Evolutionary conservation across 1,140 invertebrate species (phyloP).

Genomic region (Colletes latitarsis): DNA sequence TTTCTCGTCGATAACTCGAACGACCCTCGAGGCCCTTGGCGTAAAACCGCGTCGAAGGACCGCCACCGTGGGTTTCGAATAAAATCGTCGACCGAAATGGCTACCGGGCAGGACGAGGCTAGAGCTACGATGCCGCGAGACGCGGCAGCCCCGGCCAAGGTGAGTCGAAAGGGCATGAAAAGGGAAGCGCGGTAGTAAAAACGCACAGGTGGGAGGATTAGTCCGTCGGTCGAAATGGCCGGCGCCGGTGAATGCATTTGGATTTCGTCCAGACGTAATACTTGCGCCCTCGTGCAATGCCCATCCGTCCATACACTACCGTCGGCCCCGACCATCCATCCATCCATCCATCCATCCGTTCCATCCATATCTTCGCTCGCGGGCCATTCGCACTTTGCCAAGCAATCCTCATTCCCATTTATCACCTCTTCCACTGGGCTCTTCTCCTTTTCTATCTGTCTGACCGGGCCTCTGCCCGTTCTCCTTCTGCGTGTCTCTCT

Average conservation of each 20-base stretch:
- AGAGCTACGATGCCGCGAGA: not conserved
- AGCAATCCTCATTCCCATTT: slow-evolving; percentile 78
- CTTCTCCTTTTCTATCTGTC: slow-evolving; percentile 67
- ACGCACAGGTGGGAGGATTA: slow-evolving; percentile 59
- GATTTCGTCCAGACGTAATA: slow-evolving; percentile 61
- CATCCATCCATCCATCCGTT: slow-evolving; percentile 60
- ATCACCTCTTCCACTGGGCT: slow-evolving; percentile 71
- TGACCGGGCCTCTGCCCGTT: slow-evolving; percentile 35
- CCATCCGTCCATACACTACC: slow-evolving; percentile 57
- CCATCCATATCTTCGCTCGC: slow-evolving; percentile 60
- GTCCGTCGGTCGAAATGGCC: slow-evolving; percentile 30
- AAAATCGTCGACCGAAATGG: slow-evolving; percentile 24
- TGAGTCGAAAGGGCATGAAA: slow-evolving; percentile 31
- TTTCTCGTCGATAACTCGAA: not conserved
- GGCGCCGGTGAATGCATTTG: slow-evolving; percentile 58
- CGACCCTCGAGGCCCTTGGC: not conserved
- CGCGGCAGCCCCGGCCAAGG: not conserved
- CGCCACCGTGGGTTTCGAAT: slow-evolving; percentile 2
- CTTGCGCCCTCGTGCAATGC: slow-evolving; percentile 52
- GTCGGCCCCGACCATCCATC: slow-evolving; percentile 36
- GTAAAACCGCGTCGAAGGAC: no score
- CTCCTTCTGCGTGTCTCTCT: slow-evolving; percentile 46
- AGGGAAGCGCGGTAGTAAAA: slow-evolving; percentile 46
- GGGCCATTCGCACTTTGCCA: slow-evolving; percentile 75
- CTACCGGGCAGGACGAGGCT: slow-evolving; percentile 17